Evolutionary conservation across 2,797 vertebrate species (phyloP), one percentile per base, ranked within the genome.

Genomic region (Cryptoprocta ferox): DNA sequence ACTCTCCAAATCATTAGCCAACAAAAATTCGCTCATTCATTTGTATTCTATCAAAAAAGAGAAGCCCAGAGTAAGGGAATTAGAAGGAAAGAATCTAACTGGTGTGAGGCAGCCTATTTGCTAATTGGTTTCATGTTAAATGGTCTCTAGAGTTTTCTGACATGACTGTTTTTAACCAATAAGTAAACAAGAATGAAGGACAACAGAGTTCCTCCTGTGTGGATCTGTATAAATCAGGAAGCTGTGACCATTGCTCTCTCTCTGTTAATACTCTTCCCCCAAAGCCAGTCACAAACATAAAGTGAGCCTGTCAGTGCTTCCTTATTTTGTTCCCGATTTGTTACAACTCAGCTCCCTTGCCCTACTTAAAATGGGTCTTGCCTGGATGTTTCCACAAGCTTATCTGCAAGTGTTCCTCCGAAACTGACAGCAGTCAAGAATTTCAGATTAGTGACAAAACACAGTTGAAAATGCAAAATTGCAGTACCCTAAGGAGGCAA

Each of bases 121-220:
- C 84, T 63, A 95, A 82, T 63, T 68, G 26, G 24, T 73, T 90
- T 87, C 89, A 88, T 94, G 94, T 97, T 90, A 70, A 79, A 76
- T 75, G 13, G 12, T 90, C 90, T 81, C 76, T 28, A 76, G 48
- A 48, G 86, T 18, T 96, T 89, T 97, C 65, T 76, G 48, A 87
- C 9, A 28, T 91, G 61, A 91, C 56, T 48, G 19, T 53, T 87
- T 81, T 97, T 61, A 96, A 79, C 13, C 48, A 92, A 65, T 73
- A 83, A 91, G 53, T 61, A 56, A 94, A 90, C 53, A 92, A 95
- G 91, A 95, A 65, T 80, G 83, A 80, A 61, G 53, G 15, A 66
- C 79, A 84, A 91, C 32, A 79, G 61, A 70, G 42, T 48, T 32
- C 39, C 45, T 80, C 21, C 21, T 35, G 15, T 56, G 14, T 4